phyloP scores from a whole-genome alignment of 2,888 invertebrate species.

The Girardia tigrina region DNA sequence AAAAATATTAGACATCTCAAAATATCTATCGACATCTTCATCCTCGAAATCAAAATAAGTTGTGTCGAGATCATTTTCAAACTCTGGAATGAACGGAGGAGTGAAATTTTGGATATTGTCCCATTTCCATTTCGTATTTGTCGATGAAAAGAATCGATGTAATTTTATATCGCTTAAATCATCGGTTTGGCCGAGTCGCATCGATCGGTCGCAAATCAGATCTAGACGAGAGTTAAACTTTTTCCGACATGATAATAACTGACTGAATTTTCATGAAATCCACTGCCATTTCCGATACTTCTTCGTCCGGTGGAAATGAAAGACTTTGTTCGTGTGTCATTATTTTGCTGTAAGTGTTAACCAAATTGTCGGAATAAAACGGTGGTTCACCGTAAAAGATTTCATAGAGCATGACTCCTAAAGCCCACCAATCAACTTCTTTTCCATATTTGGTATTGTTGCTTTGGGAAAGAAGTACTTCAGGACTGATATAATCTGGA shows the following conservation, averaged over 20 bases:
- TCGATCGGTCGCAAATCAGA: neutral
- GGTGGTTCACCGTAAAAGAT: constrained; percentile 31
- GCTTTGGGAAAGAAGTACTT: constrained; percentile 25
- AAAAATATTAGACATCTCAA: too few species aligned
- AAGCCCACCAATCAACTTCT: constrained; percentile 35
- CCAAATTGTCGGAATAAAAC: constrained; percentile 32
- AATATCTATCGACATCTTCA: neutral
- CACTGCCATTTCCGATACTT: neutral
- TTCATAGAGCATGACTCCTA: constrained; percentile 30
- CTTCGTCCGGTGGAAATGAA: neutral
- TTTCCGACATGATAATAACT: neutral
- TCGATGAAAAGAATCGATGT: neutral
- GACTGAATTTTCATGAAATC: constrained; percentile 1
- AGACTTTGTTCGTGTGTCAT: constrained; percentile 28
- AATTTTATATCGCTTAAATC: neutral
- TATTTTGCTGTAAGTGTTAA: constrained; percentile 32
- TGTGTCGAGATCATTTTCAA: neutral
- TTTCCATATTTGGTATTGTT: neutral
- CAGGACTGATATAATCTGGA: constrained; percentile 33
- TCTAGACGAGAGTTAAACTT: neutral
- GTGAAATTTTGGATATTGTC: neutral
- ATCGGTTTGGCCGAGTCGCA: neutral
- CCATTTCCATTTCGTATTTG: neutral
- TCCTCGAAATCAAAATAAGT: neutral
- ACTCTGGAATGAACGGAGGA: neutral